Evolutionary conservation across 1,140 invertebrate species (phyloP).

Genomic region (Uloborus diversus): DNA sequence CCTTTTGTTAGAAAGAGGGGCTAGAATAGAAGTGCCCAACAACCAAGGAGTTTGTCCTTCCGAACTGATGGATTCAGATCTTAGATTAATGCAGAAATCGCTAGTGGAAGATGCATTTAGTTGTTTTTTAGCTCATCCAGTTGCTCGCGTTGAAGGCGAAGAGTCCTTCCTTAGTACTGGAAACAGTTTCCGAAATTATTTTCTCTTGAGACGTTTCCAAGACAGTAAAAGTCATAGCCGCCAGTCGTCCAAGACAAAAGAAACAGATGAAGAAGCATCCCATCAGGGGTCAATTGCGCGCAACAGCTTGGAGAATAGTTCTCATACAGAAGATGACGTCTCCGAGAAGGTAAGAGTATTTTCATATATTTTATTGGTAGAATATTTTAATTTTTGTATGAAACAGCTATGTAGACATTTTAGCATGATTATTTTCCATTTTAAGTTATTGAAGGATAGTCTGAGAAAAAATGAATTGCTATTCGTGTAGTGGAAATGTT

Average conservation of each 20-base stretch:
- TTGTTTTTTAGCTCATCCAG: slow-evolving; percentile 33
- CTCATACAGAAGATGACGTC: slow-evolving; percentile 17
- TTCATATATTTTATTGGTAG: neutral
- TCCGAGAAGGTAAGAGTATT: slow-evolving; percentile 22
- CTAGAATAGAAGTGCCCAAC: slow-evolving; percentile 67
- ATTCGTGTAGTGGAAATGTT: no score
- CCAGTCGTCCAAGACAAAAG: slow-evolving; percentile 23
- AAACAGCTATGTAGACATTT: neutral
- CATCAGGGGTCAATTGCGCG: neutral
- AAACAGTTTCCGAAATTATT: slow-evolving; percentile 33
- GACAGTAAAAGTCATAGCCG: neutral
- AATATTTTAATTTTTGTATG: neutral
- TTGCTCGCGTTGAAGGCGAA: slow-evolving; percentile 18
- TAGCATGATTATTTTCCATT: neutral
- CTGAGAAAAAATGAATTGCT: no score
- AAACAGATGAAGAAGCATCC: slow-evolving; percentile 10
- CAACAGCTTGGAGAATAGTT: slow-evolving; percentile 17
- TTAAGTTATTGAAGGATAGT: no score
- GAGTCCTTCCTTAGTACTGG: slow-evolving; percentile 28
- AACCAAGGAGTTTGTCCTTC: slow-evolving; percentile 65
- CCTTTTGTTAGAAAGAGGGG: slow-evolving; percentile 65
- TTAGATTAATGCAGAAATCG: slow-evolving; percentile 67
- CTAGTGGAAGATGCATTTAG: slow-evolving; percentile 63
- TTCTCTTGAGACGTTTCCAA: neutral
- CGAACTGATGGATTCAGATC: slow-evolving; percentile 62